phyloP scores from a whole-genome alignment of 1,140 invertebrate species.

The Platyura marginata region DNA sequence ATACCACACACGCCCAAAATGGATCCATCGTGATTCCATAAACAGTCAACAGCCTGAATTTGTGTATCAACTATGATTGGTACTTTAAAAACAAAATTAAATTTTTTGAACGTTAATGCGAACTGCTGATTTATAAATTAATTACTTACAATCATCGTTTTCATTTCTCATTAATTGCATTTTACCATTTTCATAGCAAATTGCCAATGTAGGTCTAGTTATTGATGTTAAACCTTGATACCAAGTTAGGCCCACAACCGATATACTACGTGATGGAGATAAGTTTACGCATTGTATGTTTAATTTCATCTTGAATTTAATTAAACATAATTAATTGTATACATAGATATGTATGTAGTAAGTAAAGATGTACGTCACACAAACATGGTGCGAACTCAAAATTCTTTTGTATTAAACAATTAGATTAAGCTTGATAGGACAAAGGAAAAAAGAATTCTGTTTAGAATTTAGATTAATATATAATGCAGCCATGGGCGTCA shows the following conservation, averaged over 20 bases:
- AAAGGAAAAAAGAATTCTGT: no score
- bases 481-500: no score
- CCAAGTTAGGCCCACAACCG: conserved; percentile 67
- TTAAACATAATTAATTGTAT: background rate
- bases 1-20: conserved; percentile 73
- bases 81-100: conserved; percentile 21
- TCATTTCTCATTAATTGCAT: conserved; percentile 79
- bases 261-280: conserved; percentile 23
- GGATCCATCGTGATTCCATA: conserved; percentile 85
- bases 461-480: no score
- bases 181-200: conserved; percentile 75
- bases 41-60: conserved; percentile 60
- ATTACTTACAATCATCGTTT: conserved; percentile 56
- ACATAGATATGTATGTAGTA: no score
- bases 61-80: conserved; percentile 54
- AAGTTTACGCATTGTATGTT: conserved; percentile 37
- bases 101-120: background rate
- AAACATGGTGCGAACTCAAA: no score
- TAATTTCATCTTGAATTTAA: conserved; percentile 38
- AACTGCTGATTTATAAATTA: background rate
- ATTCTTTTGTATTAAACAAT: no score
- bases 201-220: conserved; percentile 59
- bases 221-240: conserved; percentile 55
- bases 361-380: no score
- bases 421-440: no score